Evolutionary conservation across 92 coral and sea anemone genomes (phyloP), one percentile per base, ranked within the genome.

Genomic region (Parazoanthus atlanticus): DNA sequence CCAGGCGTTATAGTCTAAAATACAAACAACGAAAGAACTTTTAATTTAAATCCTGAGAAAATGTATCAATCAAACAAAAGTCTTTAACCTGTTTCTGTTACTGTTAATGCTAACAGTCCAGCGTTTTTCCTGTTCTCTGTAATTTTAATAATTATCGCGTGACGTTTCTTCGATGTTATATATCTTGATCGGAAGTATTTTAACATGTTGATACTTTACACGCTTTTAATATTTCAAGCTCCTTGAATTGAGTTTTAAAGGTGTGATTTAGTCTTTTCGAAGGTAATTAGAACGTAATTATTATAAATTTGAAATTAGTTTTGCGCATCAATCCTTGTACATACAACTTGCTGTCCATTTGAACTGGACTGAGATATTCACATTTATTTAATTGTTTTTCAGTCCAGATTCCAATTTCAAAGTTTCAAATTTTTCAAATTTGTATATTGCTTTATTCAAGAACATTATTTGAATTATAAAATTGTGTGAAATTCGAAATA

Each of bases 41-140:
- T 12, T 9, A 84, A 65, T 84, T 70, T 43, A 29, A 40, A n/a
- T 69, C 87, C 78, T 84, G 78, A 43, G 87, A 84, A 84, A 72
- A 52, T 6, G 15, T 17, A 30, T 30, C 40, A 43, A 67, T 84
- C 40, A 84, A 23, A 70, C 87, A 84, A 71, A 84, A 31, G 76
- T 41, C 25, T 16, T 6, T 12, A 84, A 70, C 32, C 78, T 70
- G 87, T 46, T 84, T 79, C 34, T 79, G 64, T 8, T 52, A 0
- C 38, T 1, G 23, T 41, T 47, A 65, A 69, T 41, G 5, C 41
- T 28, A 17, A 29, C 17, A 81, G 19, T 56, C 46, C 13, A 21
- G 38, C 41, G 1, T 30, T 26, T 54, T 79, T 79, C 36, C 83
- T 12, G 11, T 12, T 76, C 26, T 25, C 19, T 61, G 2, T 23